Base-by-base conservation (phyloP, 2,888 invertebrate genomes). In the Dicyrtoma fusca region DNA sequence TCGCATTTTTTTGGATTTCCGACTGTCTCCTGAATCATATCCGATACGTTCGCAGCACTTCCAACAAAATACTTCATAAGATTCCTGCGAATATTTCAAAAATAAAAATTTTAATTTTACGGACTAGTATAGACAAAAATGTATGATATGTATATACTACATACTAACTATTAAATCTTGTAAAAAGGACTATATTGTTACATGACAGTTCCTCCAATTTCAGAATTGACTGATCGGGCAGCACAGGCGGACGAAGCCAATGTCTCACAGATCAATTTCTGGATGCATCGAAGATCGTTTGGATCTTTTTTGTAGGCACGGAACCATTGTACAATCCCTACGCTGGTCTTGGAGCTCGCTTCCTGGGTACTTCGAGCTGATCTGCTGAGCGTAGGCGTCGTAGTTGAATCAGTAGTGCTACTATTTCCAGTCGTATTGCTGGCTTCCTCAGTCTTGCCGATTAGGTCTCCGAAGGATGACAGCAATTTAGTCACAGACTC, bases 281-380 rank as follows among this genome's bases (percentile, higher is more conserved):
- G 68, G 51, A 80, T 49, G 47, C 78, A 80, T 26, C 76, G 75
- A n/a, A 74, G 76, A 45, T 76, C 75, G 26, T 75, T 74, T 26
- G 80, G 77, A 53, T 80, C 80, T 62, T 77, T 78, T 63, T 77
- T 74, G 44, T 78, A 80, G 0, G 80, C 80, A 25, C 69, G 59
- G 17, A 76, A 69, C 79, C 79, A 80, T 42, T 8, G 34, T 34
- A 34, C 13, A 42, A 26, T 1, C 26, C 65, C 34, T 4, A 34
- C 1, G 26, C n/a, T 55, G 23, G 19, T 55, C 23, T 55, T 53
- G 34, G 26, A 10, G n/a, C 34, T 17, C 23, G 53, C 11, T 51
- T 51, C 51, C 26, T 19, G n/a, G 3, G 34, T 17, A 8, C n/a
- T 21, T 17, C 65, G 51, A 8, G 17, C 1, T 17, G 11, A 26